phyloP scores from a whole-genome alignment of 2,888 invertebrate genomes.

The Bombylius major region DNA sequence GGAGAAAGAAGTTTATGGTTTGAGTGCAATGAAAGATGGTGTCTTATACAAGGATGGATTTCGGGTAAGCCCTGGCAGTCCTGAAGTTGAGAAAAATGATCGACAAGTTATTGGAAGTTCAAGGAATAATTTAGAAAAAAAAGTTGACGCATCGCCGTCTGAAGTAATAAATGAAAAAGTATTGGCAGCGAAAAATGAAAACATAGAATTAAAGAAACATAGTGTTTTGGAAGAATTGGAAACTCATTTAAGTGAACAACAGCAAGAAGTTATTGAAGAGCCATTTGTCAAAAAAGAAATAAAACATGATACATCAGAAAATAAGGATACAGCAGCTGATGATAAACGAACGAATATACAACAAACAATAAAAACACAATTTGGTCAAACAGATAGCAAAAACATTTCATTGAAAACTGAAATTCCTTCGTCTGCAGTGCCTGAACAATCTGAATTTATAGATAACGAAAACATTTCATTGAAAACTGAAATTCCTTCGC shows the following conservation, averaged over 20 bases:
- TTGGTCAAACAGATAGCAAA: constrained; percentile 25
- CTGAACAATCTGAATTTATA: neutral
- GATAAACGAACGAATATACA: constrained; percentile 7
- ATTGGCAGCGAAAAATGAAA: neutral
- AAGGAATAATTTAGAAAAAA: constrained; percentile 16
- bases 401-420: constrained; percentile 14
- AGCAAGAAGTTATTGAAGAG: constrained; percentile 6
- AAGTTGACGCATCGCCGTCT: constrained; percentile 14
- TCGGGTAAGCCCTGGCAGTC: constrained; percentile 22
- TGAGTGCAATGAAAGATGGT: constrained; percentile 32
- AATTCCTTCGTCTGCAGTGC: neutral
- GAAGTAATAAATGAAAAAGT: neutral
- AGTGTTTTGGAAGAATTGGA: neutral
- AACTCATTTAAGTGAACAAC: neutral
- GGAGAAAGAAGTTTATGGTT: constrained; percentile 19
- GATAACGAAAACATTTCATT: constrained; percentile 20
- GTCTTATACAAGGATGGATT: constrained; percentile 31
- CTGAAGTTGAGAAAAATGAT: constrained; percentile 2
- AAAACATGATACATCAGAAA: neutral
- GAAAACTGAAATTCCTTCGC: neutral
- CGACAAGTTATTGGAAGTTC: constrained; percentile 5
- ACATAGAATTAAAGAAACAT: neutral
- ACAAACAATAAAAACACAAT: constrained; percentile 30
- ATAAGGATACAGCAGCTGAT: neutral
- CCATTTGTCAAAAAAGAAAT: constrained; percentile 4